Base-by-base conservation (phyloP, 2,113 vertebrate genomes). In the Asarcornis scutulata region DNA sequence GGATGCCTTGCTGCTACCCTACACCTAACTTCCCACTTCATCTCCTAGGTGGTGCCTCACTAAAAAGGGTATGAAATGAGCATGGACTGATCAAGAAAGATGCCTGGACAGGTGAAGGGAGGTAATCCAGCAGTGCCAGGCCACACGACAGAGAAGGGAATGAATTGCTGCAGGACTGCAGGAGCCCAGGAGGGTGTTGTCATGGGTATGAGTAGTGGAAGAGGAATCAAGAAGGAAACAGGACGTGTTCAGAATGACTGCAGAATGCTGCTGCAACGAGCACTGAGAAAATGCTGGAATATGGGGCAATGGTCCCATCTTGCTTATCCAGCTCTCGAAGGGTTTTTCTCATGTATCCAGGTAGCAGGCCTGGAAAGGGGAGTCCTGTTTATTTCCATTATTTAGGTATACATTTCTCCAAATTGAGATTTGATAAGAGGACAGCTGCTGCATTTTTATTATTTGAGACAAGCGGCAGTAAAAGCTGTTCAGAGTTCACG, bases 381-480 rank as follows among this genome's bases (percentile, higher is more conserved):
- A 46, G 26, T 78, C 84, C 52, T 71, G 50, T 74, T 71, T 59
- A 20, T 74, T 40, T 18, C 72, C 59, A 64, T 89, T 79, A 38
- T 68, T 85, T 71, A 88, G 58, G 58, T 74, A 32, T 11, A 38
- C 6, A 11, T 81, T 88, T 86, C 82, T 77, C 32, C 64, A 89
- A 83, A 89, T 2, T 68, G 72, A 16, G 76, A 48, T 94, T 91
- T 78, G 76, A 40, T 78, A 77, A 88, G 60, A 83, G 71, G 63
- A 80, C 75, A 95, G 87, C 85, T 91, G 79, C 64, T 86, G 68
- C 59, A 62, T 80, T 93, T 86, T 91, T 83, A 77, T 88, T 91
- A 40, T 78, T 64, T 86, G 68, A 12, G 58, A 91, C 62, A 64
- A 94, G 68, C 64, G 73, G 72, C 75, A 71, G 76, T 83, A 86